These are phyloP conservation scores for Pogonophryne albipinna DNA, from an alignment of 2,797 vertebrate species.

Conservation along the genomic window DNA sequence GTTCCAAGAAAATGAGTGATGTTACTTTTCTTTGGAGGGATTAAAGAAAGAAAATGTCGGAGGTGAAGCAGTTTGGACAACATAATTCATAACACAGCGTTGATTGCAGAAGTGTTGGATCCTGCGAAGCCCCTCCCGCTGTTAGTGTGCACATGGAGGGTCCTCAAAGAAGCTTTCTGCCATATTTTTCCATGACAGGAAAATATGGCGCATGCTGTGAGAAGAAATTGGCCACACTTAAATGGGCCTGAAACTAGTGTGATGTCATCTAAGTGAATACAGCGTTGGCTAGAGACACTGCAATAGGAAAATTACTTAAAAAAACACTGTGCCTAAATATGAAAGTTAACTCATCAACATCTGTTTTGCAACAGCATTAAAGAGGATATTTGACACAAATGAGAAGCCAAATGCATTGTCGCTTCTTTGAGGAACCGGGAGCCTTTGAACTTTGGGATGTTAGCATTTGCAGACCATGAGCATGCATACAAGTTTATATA, in stretches of 20 bases:
- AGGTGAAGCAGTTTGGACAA: conserved; percentile 70
- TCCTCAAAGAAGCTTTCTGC: conserved; percentile 21
- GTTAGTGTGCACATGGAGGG: conserved; percentile 26
- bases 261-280: conserved; percentile 38
- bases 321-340: background rate
- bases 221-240: background rate
- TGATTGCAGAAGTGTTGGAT: conserved; percentile 32
- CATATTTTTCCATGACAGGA: conserved; percentile 26
- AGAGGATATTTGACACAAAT: conserved; percentile 8
- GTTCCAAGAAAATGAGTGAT: conserved; percentile 74
- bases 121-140: conserved; percentile 2
- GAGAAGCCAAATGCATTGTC: background rate
- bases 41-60: conserved; percentile 74
- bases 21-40: conserved; percentile 66
- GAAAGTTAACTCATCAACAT: conserved; percentile 21
- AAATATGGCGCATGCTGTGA: conserved; percentile 15
- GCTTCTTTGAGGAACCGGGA: too few relatives aligned
- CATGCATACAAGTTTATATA: too few relatives aligned
- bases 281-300: background rate
- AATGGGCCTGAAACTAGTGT: background rate
- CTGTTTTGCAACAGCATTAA: conserved; percentile 13
- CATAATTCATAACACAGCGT: conserved; percentile 70
- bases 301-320: conserved; percentile 14
- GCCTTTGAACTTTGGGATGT: too few relatives aligned
- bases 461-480: too few relatives aligned